These are phyloP conservation scores for Bombus terrestris DNA, from an alignment of 1,140 invertebrate species.

Conservation along the genomic window DNA sequence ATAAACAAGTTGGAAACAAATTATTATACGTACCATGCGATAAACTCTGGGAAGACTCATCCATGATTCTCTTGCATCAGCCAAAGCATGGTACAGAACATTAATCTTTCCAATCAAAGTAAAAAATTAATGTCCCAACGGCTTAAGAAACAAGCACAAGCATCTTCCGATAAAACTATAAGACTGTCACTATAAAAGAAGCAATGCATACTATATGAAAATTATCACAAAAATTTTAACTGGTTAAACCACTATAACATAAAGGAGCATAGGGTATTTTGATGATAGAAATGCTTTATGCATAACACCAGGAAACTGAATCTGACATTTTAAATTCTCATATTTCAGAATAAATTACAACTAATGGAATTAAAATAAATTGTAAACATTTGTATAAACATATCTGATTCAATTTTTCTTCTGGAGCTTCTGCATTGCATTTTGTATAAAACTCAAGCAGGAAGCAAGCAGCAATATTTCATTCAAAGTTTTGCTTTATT, in stretches of 20 bases:
- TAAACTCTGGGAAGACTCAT: constrained; percentile 69
- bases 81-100: constrained; percentile 77
- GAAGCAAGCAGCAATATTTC: constrained; percentile 77
- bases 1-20: constrained; percentile 66
- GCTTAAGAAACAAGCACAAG: constrained; percentile 71
- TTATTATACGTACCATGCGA: constrained; percentile 78
- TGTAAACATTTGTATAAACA: constrained; percentile 13
- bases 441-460: constrained; percentile 72
- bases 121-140: constrained; percentile 67
- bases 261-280: constrained; percentile 49
- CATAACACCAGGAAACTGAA: constrained; percentile 61
- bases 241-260: constrained; percentile 56
- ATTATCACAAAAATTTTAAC: constrained; percentile 55
- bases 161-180: constrained; percentile 67
- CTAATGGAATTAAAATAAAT: constrained; percentile 3
- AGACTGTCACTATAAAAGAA: constrained; percentile 65
- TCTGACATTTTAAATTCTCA: constrained; percentile 17
- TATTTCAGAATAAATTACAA: neutral
- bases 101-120: constrained; percentile 75
- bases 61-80: constrained; percentile 76
- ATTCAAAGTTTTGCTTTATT: constrained; percentile 80
- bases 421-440: constrained; percentile 59
- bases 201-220: constrained; percentile 65
- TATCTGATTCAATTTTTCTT: constrained; percentile 36
- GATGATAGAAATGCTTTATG: constrained; percentile 60